Percentiles rank a stretch among this genome's conserved stretches.
phyloP scores from a whole-genome alignment of 37 sponge, comb jelly and placozoan species.

The Oopsacas minuta region DNA sequence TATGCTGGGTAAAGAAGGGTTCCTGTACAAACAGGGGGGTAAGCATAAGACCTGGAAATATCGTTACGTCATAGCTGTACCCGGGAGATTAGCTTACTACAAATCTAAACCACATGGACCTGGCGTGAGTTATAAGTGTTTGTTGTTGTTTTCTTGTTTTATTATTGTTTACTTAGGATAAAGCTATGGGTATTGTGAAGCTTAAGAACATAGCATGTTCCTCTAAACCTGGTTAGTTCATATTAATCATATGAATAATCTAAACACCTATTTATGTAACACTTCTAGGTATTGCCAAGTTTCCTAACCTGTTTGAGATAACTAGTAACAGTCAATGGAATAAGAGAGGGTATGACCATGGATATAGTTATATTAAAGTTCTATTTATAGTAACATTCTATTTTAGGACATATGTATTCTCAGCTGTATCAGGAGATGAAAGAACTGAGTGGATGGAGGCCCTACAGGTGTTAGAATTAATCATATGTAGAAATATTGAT shows the following conservation, averaged over 20 bases:
- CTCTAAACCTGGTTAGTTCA: constrained; percentile 32
- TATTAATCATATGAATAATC: no score
- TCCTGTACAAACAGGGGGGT: constrained; percentile 64
- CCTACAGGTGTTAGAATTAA: constrained; percentile 71
- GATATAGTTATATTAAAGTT: no score
- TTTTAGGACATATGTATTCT: constrained; percentile 47
- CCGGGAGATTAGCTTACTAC: constrained; percentile 68
- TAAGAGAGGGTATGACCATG: constrained; percentile 45
- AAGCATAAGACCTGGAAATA: constrained; percentile 57
- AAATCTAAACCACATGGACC: constrained; percentile 22
- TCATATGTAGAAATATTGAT: no score
- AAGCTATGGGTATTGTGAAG: constrained; percentile 52
- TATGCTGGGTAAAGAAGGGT: constrained; percentile 51
- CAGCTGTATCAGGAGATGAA: constrained; percentile 48
- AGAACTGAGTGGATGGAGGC: constrained; percentile 73
- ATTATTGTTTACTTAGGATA: constrained; percentile 20
- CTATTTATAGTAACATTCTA: background rate
- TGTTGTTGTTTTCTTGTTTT: background rate
- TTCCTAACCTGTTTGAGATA: background rate
- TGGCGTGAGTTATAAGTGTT: background rate
- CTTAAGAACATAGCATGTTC: constrained; percentile 43
- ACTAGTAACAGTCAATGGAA: constrained; percentile 76
- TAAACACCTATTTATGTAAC: background rate
- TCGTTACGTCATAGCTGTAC: constrained; percentile 55
- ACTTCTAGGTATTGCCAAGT: background rate